Conservation (phyloP, 2,888 invertebrate species). For the Oasisia sp. region DNA sequence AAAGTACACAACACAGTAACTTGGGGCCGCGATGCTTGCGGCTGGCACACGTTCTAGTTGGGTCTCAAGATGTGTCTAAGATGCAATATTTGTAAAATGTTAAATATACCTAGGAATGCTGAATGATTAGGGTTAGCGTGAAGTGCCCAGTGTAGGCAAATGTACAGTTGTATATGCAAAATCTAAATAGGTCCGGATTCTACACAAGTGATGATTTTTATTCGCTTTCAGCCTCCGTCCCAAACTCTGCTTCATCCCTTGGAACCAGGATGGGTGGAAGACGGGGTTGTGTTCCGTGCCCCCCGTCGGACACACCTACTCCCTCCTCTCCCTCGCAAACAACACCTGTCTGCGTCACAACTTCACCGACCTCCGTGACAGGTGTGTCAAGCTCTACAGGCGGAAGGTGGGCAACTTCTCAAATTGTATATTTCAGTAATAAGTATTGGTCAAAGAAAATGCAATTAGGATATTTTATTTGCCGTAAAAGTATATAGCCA, state of each 20-base stretch:
- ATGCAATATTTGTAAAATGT: too few species aligned
- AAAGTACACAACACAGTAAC: too few species aligned
- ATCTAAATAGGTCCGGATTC: too few species aligned
- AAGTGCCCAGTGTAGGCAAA: too few species aligned
- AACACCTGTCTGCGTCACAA: slow-evolving; percentile 65
- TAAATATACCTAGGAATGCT: too few species aligned
- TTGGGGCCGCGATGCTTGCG: too few species aligned
- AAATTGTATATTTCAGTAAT: not conserved
- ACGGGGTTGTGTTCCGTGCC: slow-evolving; percentile 66
- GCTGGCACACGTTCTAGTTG: too few species aligned
- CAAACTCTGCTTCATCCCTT: slow-evolving; percentile 63
- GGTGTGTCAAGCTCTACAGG: slow-evolving; percentile 65
- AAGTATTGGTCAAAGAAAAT: not conserved
- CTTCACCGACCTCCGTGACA: slow-evolving; percentile 59
- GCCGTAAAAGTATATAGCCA: too few species aligned
- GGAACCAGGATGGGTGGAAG: slow-evolving; percentile 68
- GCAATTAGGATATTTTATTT: too few species aligned
- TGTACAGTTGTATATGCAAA: too few species aligned
- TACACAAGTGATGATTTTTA: not conserved
- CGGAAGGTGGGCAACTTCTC: slow-evolving; percentile 54
- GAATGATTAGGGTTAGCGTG: too few species aligned
- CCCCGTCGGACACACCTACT: slow-evolving; percentile 64
- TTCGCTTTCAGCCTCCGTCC: slow-evolving; percentile 55
- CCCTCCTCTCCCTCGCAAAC: slow-evolving; percentile 65
- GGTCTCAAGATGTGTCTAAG: too few species aligned